phyloP scores from a whole-genome alignment of 2,113 vertebrate species.

The Peromyscus polionotus region DNA sequence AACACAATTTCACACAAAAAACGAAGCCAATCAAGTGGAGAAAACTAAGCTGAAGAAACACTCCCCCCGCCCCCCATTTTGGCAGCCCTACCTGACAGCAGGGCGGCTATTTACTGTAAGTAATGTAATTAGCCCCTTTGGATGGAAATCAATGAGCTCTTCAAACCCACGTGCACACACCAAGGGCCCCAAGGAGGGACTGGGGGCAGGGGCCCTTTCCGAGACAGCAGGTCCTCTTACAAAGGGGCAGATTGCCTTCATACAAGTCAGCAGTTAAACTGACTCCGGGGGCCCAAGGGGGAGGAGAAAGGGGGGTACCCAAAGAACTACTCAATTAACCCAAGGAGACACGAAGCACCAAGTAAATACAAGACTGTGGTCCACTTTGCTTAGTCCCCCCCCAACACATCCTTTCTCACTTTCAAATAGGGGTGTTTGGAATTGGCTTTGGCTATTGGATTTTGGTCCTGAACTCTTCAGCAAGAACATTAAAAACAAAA shows the following conservation, averaged over 20 bases:
- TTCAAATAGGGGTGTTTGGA: neutral
- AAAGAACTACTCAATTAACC: conserved; percentile 76
- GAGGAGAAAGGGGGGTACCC: neutral
- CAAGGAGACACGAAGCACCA: conserved; percentile 62
- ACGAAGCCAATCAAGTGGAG: conserved; percentile 88
- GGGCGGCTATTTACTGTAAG: conserved; percentile 90
- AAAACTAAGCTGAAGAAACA: conserved; percentile 84
- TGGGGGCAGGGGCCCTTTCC: conserved; percentile 55
- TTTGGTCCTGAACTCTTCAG: neutral
- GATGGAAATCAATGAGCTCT: conserved; percentile 84
- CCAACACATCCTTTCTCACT: neutral
- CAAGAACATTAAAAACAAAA: neutral
- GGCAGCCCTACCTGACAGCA: conserved; percentile 87
- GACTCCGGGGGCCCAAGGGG: neutral
- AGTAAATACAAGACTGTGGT: conserved; percentile 66
- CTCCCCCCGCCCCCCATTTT: conserved; percentile 33
- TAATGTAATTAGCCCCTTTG: conserved; percentile 90
- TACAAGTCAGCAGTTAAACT: neutral
- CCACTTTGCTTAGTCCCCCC: neutral
- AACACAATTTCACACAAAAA: conserved; percentile 87
- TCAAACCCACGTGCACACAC: conserved; percentile 50
- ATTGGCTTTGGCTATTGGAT: neutral
- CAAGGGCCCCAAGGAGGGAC: conserved; percentile 60
- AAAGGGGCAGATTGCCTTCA: conserved; percentile 66
- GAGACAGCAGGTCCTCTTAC: conserved; percentile 64